Percentiles rank a stretch among this genome's conserved stretches.
These are phyloP conservation scores for Potamarius usumacintae DNA, from an alignment of 2,113 vertebrate species.

Conservation along the genomic window DNA sequence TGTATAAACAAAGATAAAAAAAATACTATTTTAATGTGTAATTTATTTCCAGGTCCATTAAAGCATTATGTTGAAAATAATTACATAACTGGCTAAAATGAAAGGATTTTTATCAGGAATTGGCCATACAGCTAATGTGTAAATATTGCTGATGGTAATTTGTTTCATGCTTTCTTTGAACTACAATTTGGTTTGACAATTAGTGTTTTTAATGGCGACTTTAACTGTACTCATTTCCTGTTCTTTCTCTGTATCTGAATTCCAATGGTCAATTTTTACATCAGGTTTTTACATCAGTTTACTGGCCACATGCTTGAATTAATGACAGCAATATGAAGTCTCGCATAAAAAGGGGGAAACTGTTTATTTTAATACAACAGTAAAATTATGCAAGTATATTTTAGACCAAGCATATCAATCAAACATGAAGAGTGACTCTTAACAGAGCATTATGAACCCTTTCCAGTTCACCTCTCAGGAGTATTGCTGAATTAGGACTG, in stretches of 20 bases:
- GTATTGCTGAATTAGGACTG: constrained; percentile 10
- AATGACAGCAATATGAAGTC: constrained; percentile 26
- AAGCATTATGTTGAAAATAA: constrained; percentile 60
- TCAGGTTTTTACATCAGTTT: constrained; percentile 15
- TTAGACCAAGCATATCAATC: constrained; percentile 30
- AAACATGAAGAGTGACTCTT: constrained; percentile 19
- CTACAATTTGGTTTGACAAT: constrained; percentile 15
- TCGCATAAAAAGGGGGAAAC: neutral
- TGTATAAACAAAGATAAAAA: constrained; percentile 2
- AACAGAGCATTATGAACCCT: constrained; percentile 34
- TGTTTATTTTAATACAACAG: constrained; percentile 10
- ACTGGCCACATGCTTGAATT: constrained; percentile 9
- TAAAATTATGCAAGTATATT: constrained; percentile 29
- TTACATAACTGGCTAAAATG: constrained; percentile 59
- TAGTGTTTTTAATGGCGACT: constrained; percentile 31
- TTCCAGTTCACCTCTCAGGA: constrained; percentile 17
- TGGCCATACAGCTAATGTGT: constrained; percentile 14
- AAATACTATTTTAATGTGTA: constrained; percentile 62
- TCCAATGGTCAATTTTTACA: constrained; percentile 11
- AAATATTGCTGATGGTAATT: constrained; percentile 40
- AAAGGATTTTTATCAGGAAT: constrained; percentile 54
- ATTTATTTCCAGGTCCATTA: constrained; percentile 48
- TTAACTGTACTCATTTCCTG: constrained; percentile 7
- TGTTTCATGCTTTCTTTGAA: constrained; percentile 24
- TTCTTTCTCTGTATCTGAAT: neutral